Evolutionary conservation across 2,888 invertebrate genomes (phyloP), one percentile per base, ranked within the genome.

Genomic region (Embidobia sp.): DNA sequence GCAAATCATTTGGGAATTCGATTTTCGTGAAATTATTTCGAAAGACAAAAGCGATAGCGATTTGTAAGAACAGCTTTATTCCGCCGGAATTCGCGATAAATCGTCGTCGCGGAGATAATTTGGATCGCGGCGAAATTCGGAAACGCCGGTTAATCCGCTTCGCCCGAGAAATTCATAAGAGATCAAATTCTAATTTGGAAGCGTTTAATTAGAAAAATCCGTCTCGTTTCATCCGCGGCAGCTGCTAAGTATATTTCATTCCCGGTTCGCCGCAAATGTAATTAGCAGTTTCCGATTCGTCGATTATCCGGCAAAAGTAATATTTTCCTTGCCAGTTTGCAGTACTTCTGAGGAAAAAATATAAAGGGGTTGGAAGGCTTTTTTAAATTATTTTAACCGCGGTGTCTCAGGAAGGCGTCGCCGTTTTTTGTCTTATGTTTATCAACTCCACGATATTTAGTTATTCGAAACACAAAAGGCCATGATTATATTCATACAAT

Each of bases 1-100:
- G 69, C 57, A 44, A 76, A 69, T 76, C 76, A 69, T 59, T 51
- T 29, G 63, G 37, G 49, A 61, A 76, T 70, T 76, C 69, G 76
- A 69, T 64, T 76, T 67, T 48, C 48, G 29, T 48, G 35, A 69
- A 75, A 76, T 67, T 40, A 74, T 74, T 61, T 49, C 11, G 33
- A n/a, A 55, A 69, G 49, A 67, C 44, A 63, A 64, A 49, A 63
- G 63, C 16, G 11, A 7, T 3, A 7, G 22, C 19, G 44, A 64
- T 63, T 53, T 55, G 48, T 55, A 72, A 40, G 26, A 44, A 55
- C 63, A 63, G 55, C 48, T 63, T 63, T 22, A 72, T 69, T 69
- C 35, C 22, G 31, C 7, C n/a, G 46, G 27, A 10, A 40, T 61
- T 16, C 27, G 8, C 44, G 29, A n/a, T n/a, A n/a, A n/a, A n/a